Evolutionary conservation across 2,888 invertebrate genomes (phyloP), one percentile per base, ranked within the genome.

Genomic region (Pseudococcus viburni): DNA sequence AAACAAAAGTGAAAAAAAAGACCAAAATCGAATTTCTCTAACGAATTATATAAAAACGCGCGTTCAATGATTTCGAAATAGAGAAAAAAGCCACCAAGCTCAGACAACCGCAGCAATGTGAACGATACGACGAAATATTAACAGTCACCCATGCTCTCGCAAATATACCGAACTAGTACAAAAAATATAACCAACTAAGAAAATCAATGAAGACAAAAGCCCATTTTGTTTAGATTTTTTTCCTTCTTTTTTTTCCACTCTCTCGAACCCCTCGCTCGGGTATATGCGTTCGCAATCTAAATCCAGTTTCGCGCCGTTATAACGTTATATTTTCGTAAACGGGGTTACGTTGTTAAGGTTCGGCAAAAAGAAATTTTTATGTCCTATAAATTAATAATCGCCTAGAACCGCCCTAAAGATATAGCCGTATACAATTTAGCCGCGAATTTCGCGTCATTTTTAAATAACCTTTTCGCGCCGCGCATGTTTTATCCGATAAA

Each of bases 151-250:
- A 83, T 83, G 46, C 80, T 83, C 73, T 73, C 46, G 80, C 80
- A 46, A 46, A 83, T 83, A 83, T 46, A 83, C 80, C n/a, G 80
- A 83, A 83, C 80, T 46, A 39, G 42, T 19, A 83, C 80, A 83
- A 83, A 83, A 83, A 83, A 83, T 83, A 83, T 83, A 83, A 83
- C 80, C 80, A 46, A 83, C 80, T 46, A 46, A 83, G 80, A 83
- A 83, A 83, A 83, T 83, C 80, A 83, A 83, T 83, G 80, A 83
- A 83, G 46, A 83, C 80, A 83, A 83, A 83, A 46, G 42, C 80
- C 80, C 80, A 83, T 83, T 83, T 83, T 83, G 80, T 83, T 83
- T 83, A 46, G 80, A 83, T 83, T 83, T 83, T 80, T 83, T 83
- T 46, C 46, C 22, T 64, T 64, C 64, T 22, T 64, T 64, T 22